A percentile compares a stretch with the other conserved stretches of the same genome.
Evolutionary conservation across 2,113 vertebrate species (phyloP).

Genomic region (Phylloscopus whistleri): DNA sequence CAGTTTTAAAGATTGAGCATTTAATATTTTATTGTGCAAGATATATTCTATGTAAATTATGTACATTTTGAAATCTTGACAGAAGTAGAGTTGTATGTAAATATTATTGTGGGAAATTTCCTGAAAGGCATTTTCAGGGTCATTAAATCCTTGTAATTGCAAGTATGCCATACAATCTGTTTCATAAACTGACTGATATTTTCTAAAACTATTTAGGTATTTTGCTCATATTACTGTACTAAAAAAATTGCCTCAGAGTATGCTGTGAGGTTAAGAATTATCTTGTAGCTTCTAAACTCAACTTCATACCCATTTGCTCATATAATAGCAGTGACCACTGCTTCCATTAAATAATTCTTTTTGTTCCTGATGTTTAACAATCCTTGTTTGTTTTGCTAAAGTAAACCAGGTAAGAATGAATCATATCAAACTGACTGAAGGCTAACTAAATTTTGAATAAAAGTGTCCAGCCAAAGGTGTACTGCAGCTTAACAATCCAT

Average conservation of each 20-base stretch:
- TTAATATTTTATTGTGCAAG: background rate
- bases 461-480: background rate
- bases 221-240: background rate
- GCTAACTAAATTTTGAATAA: background rate
- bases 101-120: background rate
- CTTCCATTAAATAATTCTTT: constrained; percentile 3
- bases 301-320: background rate
- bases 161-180: background rate
- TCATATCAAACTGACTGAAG: background rate
- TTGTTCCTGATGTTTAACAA: background rate
- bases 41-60: background rate
- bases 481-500: background rate
- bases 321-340: background rate
- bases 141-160: background rate
- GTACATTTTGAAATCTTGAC: background rate
- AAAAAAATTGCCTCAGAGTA: background rate
- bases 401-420: constrained; percentile 14
- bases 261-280: background rate
- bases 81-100: background rate
- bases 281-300: background rate
- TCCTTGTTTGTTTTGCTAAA: background rate
- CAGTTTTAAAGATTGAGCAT: background rate
- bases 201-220: background rate
- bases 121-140: background rate
- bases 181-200: background rate